Conservation (phyloP, 1,140 invertebrate genomes). For the Maconellicoccus hirsutus region DNA sequence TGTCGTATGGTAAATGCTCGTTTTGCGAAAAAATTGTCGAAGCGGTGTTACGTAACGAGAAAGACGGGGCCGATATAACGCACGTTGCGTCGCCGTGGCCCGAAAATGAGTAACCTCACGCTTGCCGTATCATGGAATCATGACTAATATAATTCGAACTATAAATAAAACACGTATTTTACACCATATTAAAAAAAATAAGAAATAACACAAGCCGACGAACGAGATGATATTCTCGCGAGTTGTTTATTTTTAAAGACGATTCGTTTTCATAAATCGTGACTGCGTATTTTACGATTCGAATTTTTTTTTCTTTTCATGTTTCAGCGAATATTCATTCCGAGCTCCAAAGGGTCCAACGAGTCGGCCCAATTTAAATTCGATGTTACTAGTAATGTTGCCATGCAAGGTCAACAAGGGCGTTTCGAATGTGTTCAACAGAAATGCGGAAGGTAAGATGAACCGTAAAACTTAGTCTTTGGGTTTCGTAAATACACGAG, state of each 20-base stretch:
- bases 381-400: background rate
- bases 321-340: background rate
- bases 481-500: background rate
- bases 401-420: background rate
- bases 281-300: too few relatives aligned
- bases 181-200: too few relatives aligned
- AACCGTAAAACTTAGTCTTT: background rate
- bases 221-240: too few relatives aligned
- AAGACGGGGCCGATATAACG: background rate
- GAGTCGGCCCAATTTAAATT: conserved; percentile 16
- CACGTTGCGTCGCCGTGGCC: too few relatives aligned
- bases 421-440: conserved; percentile 30
- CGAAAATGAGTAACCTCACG: too few relatives aligned
- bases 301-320: background rate
- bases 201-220: too few relatives aligned
- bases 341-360: background rate
- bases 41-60: background rate
- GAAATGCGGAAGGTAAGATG: conserved; percentile 33
- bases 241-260: too few relatives aligned
- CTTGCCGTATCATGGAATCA: background rate
- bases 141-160: background rate
- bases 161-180: background rate
- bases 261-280: too few relatives aligned
- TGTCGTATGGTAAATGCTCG: too few relatives aligned
- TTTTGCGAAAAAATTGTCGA: background rate